A percentile compares a stretch with the other conserved stretches of the same genome.
Conservation (phyloP, 2,888 invertebrate species). For the Sialis lutaria region DNA sequence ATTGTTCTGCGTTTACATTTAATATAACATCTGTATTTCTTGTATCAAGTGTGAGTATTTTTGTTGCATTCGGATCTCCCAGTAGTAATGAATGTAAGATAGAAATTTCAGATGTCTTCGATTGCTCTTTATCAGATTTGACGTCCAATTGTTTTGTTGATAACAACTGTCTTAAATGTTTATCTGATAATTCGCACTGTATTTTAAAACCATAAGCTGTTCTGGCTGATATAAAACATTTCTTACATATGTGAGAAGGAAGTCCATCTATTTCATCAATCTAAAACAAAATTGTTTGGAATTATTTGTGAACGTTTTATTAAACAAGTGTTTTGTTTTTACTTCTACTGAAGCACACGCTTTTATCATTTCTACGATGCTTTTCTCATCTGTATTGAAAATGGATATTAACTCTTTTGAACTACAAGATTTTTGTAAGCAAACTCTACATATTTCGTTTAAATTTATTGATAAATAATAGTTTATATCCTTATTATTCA, state of each 20-base stretch:
- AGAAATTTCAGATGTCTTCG: too few relatives aligned
- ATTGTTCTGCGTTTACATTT: too few relatives aligned
- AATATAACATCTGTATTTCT: not conserved
- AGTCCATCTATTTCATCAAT: constrained; percentile 24
- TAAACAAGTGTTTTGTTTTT: constrained; percentile 5
- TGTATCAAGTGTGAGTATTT: not conserved
- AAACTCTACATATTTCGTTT: constrained; percentile 25
- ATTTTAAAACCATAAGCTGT: constrained; percentile 26
- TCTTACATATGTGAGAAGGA: constrained; percentile 24
- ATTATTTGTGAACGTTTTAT: not conserved
- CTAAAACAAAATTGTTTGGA: constrained; percentile 11
- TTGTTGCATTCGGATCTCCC: too few relatives aligned
- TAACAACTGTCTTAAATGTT: constrained; percentile 16
- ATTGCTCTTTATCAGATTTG: too few relatives aligned
- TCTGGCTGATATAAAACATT: constrained; percentile 23
- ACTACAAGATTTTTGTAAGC: constrained; percentile 21
- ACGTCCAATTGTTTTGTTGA: too few relatives aligned
- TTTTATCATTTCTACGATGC: constrained; percentile 26
- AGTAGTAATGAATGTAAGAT: too few relatives aligned
- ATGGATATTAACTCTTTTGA: constrained; percentile 23
- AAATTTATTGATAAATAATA: constrained; percentile 25
- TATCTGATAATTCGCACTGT: constrained; percentile 24
- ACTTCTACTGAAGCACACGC: constrained; percentile 27
- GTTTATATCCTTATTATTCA: constrained; percentile 20
- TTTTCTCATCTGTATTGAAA: constrained; percentile 25